Conservation (phyloP, 2,888 invertebrate species). For the Parasteatoda lunata region DNA sequence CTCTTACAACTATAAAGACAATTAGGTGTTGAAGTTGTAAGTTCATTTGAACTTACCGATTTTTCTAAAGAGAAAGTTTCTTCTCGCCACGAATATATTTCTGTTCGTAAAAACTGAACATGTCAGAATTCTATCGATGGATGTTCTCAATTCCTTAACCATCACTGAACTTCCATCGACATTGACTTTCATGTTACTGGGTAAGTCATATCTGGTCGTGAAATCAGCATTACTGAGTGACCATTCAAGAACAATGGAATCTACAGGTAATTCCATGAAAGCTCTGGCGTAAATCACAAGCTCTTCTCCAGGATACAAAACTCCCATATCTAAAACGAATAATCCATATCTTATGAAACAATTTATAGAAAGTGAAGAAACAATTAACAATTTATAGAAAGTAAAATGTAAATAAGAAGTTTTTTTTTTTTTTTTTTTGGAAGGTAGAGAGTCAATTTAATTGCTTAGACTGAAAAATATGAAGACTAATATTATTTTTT, state of each 20-base stretch:
- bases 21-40: too few species aligned
- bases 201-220: constrained; percentile 6
- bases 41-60: constrained; percentile 9
- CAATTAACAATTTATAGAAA: too few species aligned
- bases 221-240: constrained; percentile 6
- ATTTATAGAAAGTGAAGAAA: too few species aligned
- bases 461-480: too few species aligned
- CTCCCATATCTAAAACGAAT: constrained; percentile 37
- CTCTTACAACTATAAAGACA: too few species aligned
- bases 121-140: constrained; percentile 22
- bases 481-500: too few species aligned
- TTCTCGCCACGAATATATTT: constrained; percentile 31
- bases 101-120: constrained; percentile 48
- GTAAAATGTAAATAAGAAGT: too few species aligned
- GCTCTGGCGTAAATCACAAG: constrained; percentile 34
- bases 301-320: constrained; percentile 48
- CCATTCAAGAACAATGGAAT: constrained; percentile 38
- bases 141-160: constrained; percentile 36
- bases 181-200: constrained; percentile 46
- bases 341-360: too few species aligned
- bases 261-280: constrained; percentile 41
- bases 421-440: too few species aligned
- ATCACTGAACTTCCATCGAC: constrained; percentile 40
- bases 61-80: constrained; percentile 42
- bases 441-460: too few species aligned